phyloP scores from a whole-genome alignment of 2,113 vertebrate genomes.

The Meleagris gallopavo region DNA sequence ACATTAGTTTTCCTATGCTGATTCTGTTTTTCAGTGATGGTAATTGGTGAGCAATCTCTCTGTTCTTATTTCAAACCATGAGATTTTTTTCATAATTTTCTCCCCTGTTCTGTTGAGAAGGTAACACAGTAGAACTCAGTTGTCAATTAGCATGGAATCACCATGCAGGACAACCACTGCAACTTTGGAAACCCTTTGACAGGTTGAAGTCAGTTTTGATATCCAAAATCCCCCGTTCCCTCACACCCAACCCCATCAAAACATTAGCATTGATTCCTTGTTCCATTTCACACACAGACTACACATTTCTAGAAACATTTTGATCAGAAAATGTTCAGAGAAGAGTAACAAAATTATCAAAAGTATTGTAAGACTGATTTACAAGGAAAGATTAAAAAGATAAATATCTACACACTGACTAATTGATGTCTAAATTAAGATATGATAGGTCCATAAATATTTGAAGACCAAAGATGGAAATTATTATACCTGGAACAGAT shows the following conservation, averaged over 20 bases:
- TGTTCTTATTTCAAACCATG: neutral
- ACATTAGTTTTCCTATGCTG: neutral
- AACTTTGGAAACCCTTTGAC: neutral
- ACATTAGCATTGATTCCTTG: neutral
- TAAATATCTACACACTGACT: neutral
- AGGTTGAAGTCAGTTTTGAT: neutral
- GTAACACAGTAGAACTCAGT: neutral
- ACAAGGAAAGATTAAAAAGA: neutral
- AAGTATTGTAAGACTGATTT: neutral
- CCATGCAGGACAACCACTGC: neutral
- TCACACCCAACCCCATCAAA: neutral
- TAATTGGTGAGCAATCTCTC: neutral
- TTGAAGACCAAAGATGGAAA: neutral
- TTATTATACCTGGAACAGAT: neutral
- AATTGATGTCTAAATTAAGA: neutral
- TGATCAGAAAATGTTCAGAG: neutral
- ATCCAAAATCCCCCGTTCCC: neutral
- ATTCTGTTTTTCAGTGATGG: neutral
- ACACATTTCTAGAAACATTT: neutral
- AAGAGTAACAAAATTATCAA: neutral
- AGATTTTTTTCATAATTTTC: neutral
- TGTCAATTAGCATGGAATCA: neutral
- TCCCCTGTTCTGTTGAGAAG: neutral
- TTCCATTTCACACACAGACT: neutral
- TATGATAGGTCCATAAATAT: neutral